phyloP scores from a whole-genome alignment of 2,113 vertebrate genomes.

The Leptosomus discolor region DNA sequence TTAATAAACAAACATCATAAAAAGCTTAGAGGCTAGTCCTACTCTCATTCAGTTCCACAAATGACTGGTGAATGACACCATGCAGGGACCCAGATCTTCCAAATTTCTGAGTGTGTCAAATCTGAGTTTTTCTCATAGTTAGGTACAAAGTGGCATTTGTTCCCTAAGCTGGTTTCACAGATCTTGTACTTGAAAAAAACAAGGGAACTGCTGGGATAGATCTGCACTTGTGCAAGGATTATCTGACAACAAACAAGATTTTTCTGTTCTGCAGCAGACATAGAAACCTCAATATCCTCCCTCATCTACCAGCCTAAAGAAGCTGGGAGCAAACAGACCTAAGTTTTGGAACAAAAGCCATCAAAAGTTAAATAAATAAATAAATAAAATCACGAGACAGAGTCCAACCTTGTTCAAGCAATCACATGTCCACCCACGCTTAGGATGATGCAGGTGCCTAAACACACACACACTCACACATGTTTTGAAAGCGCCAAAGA shows the following conservation, averaged over 20 bases:
- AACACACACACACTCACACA: not conserved
- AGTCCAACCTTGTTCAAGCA: not conserved
- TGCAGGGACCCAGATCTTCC: not conserved
- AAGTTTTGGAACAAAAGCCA: not conserved
- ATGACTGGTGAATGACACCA: not conserved
- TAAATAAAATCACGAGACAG: not conserved
- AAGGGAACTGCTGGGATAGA: not conserved
- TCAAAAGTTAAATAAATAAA: not conserved
- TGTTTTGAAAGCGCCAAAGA: not conserved
- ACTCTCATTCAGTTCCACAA: not conserved
- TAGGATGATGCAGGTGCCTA: not conserved
- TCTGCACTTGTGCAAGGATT: not conserved
- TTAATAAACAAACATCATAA: not conserved
- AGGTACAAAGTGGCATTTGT: not conserved
- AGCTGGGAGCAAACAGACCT: not conserved
- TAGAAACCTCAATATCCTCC: not conserved
- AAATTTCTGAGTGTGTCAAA: not conserved
- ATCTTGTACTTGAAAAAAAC: not conserved
- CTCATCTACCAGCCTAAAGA: not conserved
- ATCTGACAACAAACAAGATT: not conserved
- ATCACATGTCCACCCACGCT: accelerated
- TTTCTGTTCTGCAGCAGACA: not conserved
- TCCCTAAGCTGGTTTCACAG: not conserved
- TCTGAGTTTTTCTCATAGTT: not conserved
- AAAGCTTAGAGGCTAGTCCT: not conserved